phyloP scores from a whole-genome alignment of 23 tunicate species.

The Styela clava region DNA sequence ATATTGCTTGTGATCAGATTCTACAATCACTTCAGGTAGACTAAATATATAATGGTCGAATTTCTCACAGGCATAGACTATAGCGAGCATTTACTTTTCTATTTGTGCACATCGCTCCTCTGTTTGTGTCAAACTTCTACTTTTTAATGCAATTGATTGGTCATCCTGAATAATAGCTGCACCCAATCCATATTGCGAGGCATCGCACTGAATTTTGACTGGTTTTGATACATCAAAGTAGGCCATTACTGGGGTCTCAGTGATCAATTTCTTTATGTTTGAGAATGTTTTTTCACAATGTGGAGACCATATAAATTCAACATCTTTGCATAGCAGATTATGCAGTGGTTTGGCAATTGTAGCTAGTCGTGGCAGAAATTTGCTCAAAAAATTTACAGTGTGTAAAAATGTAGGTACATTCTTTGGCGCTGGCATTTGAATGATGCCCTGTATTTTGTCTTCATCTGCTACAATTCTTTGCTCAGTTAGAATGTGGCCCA shows the following conservation, averaged over 20 bases:
- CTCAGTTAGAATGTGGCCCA: not conserved
- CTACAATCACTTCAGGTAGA: too few relatives aligned
- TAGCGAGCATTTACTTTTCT: not conserved
- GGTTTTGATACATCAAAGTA: conserved; percentile 19
- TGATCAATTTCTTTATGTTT: conserved; percentile 2
- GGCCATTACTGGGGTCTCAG: not conserved
- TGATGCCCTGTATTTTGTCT: conserved; percentile 21
- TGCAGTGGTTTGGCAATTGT: conserved; percentile 36
- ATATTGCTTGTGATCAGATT: conserved; percentile 50
- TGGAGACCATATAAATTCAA: conserved; percentile 18
- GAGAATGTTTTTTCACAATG: conserved; percentile 1
- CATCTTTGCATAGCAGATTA: conserved; percentile 21
- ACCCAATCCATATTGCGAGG: conserved; percentile 34
- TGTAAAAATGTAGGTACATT: conserved; percentile 22
- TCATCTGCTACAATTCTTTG: conserved; percentile 35
- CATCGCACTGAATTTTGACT: conserved; percentile 29
- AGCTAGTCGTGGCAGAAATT: conserved; percentile 29
- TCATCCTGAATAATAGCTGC: conserved; percentile 30
- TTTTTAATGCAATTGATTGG: conserved; percentile 25
- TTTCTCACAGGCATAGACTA: not conserved
- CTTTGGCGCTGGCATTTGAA: conserved; percentile 30
- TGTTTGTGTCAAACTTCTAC: conserved; percentile 20
- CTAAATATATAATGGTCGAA: not conserved
- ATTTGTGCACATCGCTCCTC: conserved; percentile 22
- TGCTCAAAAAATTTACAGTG: conserved; percentile 20